Percentiles rank a stretch among this genome's conserved stretches.
Conservation (phyloP, 2,888 invertebrate genomes). For the Listrodromus nycthemerus region DNA sequence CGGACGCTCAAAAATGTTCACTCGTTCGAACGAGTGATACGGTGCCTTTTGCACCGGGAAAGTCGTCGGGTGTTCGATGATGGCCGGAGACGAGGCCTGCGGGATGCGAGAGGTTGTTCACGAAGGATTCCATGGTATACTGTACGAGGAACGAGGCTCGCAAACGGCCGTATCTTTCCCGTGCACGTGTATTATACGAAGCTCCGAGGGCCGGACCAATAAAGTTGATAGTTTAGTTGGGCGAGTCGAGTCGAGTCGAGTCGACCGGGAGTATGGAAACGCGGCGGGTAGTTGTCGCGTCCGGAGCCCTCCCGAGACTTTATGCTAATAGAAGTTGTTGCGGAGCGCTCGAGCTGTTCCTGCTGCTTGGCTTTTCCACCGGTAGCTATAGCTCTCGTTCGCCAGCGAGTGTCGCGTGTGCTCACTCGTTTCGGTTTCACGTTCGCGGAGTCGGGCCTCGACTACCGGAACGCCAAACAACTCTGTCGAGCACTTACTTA, state of each 20-base stretch:
- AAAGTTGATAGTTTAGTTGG: slow-evolving; percentile 78
- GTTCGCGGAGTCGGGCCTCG: not conserved
- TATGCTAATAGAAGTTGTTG: slow-evolving; percentile 80
- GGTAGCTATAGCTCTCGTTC: slow-evolving; percentile 17
- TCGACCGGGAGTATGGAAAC: slow-evolving; percentile 56
- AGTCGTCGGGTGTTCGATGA: slow-evolving; percentile 45
- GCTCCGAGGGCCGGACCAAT: slow-evolving; percentile 72
- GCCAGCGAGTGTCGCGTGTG: slow-evolving; percentile 29
- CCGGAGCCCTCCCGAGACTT: slow-evolving; percentile 77
- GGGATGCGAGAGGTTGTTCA: slow-evolving; percentile 52
- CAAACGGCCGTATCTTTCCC: slow-evolving; percentile 28
- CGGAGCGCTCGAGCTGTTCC: slow-evolving; percentile 67
- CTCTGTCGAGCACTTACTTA: not conserved
- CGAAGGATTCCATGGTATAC: slow-evolving; percentile 15
- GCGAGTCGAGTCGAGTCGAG: slow-evolving; percentile 58
- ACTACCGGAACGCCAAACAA: not conserved
- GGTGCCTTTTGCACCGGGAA: slow-evolving; percentile 28
- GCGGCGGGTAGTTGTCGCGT: slow-evolving; percentile 76
- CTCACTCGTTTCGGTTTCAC: not conserved
- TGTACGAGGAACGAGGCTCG: slow-evolving; percentile 14
- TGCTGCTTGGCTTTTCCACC: slow-evolving; percentile 36
- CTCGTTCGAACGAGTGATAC: slow-evolving; percentile 20
- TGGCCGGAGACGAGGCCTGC: slow-evolving; percentile 28
- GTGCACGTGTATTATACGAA: slow-evolving; percentile 42
- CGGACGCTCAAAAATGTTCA: slow-evolving; percentile 34